These are phyloP conservation scores for Lophotriccus pileatus DNA, from an alignment of 2,797 vertebrate genomes.

Conservation along the genomic window DNA sequence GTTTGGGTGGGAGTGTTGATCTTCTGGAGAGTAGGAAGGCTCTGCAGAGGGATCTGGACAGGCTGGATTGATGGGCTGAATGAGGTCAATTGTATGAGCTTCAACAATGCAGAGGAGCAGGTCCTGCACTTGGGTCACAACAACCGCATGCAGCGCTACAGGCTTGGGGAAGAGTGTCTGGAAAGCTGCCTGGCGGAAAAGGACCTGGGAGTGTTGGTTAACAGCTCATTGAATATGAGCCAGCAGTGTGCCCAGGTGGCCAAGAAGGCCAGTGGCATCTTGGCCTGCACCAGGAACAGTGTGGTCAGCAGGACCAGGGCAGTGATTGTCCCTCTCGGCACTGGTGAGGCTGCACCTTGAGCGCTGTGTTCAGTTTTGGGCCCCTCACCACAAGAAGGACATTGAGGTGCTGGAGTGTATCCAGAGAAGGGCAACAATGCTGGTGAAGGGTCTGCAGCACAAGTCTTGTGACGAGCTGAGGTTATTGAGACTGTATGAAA, in stretches of 20 bases:
- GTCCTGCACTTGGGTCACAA: background rate
- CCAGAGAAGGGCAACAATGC: background rate
- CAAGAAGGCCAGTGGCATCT: background rate
- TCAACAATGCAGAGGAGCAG: background rate
- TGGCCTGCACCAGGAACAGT: background rate
- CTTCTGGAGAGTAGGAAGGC: background rate
- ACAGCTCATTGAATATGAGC: background rate
- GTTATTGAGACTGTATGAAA: background rate
- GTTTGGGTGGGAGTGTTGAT: background rate
- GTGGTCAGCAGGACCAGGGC: background rate
- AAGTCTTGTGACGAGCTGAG: background rate
- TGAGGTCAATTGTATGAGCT: background rate
- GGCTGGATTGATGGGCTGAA: background rate
- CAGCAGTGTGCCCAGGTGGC: background rate
- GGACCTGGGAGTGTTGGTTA: too few species aligned
- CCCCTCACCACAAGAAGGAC: rapidly evolving
- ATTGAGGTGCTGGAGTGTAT: rapidly evolving
- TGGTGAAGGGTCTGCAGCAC: background rate
- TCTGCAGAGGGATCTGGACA: background rate
- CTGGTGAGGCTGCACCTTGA: rapidly evolving
- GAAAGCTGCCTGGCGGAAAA: background rate
- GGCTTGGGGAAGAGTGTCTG: background rate
- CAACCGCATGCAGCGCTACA: rapidly evolving
- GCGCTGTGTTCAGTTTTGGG: rapidly evolving
- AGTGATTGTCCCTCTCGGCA: rapidly evolving